These are phyloP conservation scores for Scatophagus argus DNA, from an alignment of 2,113 vertebrate species.

Conservation along the genomic window DNA sequence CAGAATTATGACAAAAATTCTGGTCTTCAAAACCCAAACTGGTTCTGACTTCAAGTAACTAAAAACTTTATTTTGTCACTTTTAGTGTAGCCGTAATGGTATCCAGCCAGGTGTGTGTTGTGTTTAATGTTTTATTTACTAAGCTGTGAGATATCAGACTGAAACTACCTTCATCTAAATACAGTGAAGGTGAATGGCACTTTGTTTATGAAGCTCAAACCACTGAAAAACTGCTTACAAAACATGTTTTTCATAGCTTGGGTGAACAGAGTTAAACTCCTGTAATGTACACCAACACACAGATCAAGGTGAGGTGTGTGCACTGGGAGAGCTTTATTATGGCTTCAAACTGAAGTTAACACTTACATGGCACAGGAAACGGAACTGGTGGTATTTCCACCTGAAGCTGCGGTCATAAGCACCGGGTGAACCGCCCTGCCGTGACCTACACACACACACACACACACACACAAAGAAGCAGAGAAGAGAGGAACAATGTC, in stretches of 20 bases:
- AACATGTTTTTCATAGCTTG: not conserved
- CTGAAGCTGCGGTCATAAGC: slow-evolving; percentile 98
- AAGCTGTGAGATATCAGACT: not conserved
- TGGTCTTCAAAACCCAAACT: not conserved
- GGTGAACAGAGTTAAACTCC: not conserved
- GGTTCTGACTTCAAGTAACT: not conserved
- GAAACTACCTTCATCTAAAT: not conserved
- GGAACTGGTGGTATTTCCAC: slow-evolving; percentile 99
- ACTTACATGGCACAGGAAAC: slow-evolving; percentile 98
- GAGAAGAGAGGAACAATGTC: not conserved
- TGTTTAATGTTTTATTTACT: not conserved
- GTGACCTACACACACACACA: slow-evolving; percentile 73
- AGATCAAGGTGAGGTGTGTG: not conserved
- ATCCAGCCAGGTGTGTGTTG: not conserved
- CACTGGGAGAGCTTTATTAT: not conserved
- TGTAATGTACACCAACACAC: not conserved
- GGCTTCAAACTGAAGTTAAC: not conserved
- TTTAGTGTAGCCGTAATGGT: not conserved
- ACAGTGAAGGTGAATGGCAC: not conserved
- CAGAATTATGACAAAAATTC: not conserved
- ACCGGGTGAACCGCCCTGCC: slow-evolving; percentile 92
- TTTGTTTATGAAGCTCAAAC: too few species aligned
- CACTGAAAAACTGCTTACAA: not conserved
- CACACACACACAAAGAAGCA: not conserved
- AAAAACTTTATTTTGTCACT: not conserved